phyloP scores from a whole-genome alignment of 2,113 vertebrate species.

The Albula glossodonta region DNA sequence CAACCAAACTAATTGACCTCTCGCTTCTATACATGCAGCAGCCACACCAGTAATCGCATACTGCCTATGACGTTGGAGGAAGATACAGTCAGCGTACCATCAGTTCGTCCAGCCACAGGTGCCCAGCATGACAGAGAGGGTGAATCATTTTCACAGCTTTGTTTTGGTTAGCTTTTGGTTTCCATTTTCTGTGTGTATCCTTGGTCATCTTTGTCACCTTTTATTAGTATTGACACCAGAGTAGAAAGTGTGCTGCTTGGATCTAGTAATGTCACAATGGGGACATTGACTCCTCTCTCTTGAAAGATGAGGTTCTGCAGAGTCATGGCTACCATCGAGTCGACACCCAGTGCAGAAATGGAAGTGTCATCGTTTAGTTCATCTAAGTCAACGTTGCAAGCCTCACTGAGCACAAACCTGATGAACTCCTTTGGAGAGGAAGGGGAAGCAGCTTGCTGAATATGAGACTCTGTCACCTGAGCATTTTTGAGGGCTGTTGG shows the following conservation, averaged over 20 bases:
- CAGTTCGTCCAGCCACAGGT: no score
- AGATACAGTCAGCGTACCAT: no score
- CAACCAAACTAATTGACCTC: no score
- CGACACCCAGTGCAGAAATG: conserved; percentile 74
- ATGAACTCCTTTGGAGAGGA: conserved; percentile 62
- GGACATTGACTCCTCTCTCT: conserved; percentile 73
- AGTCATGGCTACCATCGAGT: conserved; percentile 81
- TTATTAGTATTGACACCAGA: conserved; percentile 61
- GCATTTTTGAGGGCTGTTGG: conserved; percentile 50
- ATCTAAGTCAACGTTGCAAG: conserved; percentile 48
- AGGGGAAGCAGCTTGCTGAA: conserved; percentile 10
- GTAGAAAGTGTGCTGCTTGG: conserved; percentile 69
- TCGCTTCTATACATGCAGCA: no score
- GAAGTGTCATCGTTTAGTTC: conserved; percentile 65
- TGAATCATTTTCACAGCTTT: no score
- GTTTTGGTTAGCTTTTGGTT: no score
- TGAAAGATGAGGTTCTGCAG: conserved; percentile 73
- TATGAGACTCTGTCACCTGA: conserved; percentile 23
- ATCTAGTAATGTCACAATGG: conserved; percentile 75
- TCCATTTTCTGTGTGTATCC: no score
- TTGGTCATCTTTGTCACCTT: conserved; percentile 29
- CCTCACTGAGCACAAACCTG: conserved; percentile 63
- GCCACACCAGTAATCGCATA: no score
- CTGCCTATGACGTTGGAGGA: no score
- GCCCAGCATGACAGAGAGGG: no score